Base-by-base conservation (phyloP, 2,888 invertebrate species). In the Troides aeacus region DNA sequence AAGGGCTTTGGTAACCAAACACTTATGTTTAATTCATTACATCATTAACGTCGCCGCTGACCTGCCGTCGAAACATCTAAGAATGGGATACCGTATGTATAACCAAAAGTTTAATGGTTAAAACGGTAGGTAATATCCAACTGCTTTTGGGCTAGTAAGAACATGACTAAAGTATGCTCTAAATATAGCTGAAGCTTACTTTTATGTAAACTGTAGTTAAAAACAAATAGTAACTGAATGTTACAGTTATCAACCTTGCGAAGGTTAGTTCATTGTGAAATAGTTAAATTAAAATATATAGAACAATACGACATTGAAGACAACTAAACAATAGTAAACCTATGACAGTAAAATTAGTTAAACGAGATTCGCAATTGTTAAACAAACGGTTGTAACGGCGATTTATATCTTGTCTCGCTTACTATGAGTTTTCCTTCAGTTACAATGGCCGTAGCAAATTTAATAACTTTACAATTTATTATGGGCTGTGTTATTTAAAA, bases 61-160 rank as follows among this genome's bases (percentile, higher is more conserved):
- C 72, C 68, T 76, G 75, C 74, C 74, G 72, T 76, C 76, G 75
- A 75, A 75, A 76, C 76, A 75, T 77, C 79, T 78, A 78, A 73
- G 74, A 73, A 75, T 77, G 72, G 74, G 62, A 70, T 59, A 39
- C 68, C 64, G 63, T 70, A 64, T 64, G 10, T 0, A 50, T 17
- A 53, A 53, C n/a, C 53, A 10, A 53, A 53, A 53, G 18, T 53
- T 50, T 53, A 53, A 53, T n/a, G 7, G 53, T 53, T n/a, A 18
- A 53, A 53, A 12, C 18, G 1, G 53, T 53, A 46, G 15, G 8
- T 53, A 53, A n/a, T 18, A 53, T 53, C 18, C 53, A 53, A 53
- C 53, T n/a, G 6, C 18, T n/a, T 7, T 53, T 4, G 6, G n/a
- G 4, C 12, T 15, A 46, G 12, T 46, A 46, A 46, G 15, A 46